Conservation (phyloP, 2,113 vertebrate species). For the Capreolus pygargus region DNA sequence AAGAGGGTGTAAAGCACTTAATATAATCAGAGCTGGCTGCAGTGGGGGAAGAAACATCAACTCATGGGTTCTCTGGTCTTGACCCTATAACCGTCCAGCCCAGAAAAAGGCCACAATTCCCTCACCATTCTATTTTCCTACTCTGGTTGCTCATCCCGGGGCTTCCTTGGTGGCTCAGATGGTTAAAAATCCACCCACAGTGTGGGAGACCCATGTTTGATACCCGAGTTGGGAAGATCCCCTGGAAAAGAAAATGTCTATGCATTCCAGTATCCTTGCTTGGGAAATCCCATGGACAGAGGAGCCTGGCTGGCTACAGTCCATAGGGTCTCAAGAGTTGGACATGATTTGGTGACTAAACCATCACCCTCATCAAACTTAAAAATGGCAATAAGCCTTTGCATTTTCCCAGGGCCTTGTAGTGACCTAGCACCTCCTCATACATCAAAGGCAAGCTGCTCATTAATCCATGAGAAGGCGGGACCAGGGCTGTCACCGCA, state of each 20-base stretch:
- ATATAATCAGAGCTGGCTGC: neutral
- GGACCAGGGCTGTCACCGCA: too few species aligned
- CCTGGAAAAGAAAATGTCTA: neutral
- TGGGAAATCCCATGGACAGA: neutral
- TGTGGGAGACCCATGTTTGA: neutral
- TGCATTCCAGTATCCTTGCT: neutral
- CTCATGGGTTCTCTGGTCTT: neutral
- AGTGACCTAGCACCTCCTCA: neutral
- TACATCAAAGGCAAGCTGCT: neutral
- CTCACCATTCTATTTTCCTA: neutral
- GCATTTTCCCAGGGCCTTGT: neutral
- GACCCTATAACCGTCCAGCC: neutral
- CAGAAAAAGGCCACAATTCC: neutral
- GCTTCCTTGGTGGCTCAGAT: neutral
- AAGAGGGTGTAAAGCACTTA: neutral
- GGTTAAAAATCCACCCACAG: neutral
- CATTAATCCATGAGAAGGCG: accelerated
- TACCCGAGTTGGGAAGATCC: neutral
- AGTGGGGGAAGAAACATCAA: neutral
- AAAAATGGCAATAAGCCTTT: neutral
- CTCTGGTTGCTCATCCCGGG: neutral
- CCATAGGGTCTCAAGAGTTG: neutral
- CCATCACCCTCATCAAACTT: neutral
- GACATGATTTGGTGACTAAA: neutral
- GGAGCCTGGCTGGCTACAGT: neutral